phyloP scores from a whole-genome alignment of 2,888 invertebrate species.

The Chrysotoxum bicinctum region DNA sequence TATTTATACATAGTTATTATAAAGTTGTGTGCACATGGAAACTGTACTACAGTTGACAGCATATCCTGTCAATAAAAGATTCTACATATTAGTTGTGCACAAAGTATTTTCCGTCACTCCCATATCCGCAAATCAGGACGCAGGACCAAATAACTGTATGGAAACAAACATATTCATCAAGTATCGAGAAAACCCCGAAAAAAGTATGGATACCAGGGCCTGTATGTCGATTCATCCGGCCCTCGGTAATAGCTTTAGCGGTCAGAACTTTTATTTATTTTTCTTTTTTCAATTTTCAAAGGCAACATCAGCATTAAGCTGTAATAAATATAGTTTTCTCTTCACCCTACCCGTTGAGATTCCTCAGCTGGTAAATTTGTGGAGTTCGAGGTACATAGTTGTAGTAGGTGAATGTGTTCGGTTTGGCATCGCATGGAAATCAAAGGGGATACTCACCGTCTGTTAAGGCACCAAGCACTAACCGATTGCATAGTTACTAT shows the following conservation, averaged over 20 bases:
- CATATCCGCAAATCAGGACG: too few species aligned
- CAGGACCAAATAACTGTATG: too few species aligned
- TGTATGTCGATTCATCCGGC: not conserved
- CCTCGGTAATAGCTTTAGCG: not conserved
- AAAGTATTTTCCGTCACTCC: too few species aligned
- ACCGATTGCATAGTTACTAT: conserved; percentile 1
- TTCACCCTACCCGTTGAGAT: conserved; percentile 10
- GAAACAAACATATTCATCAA: too few species aligned
- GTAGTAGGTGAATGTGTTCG: conserved; percentile 20
- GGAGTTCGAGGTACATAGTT: too few species aligned
- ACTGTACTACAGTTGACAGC: too few species aligned
- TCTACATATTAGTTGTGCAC: too few species aligned
- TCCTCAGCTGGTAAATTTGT: not conserved
- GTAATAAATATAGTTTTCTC: conserved; percentile 51
- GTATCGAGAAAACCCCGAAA: too few species aligned
- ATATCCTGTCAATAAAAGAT: too few species aligned
- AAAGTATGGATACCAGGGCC: not conserved
- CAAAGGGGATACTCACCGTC: not conserved
- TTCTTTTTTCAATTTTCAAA: conserved; percentile 36
- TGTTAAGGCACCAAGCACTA: not conserved
- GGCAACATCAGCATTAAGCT: conserved; percentile 55
- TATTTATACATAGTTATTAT: too few species aligned
- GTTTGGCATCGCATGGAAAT: conserved; percentile 15
- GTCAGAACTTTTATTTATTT: conserved; percentile 57
- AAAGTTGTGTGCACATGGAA: too few species aligned